phyloP scores from a whole-genome alignment of 1,140 invertebrate species.

The Dinoponera quadriceps region DNA sequence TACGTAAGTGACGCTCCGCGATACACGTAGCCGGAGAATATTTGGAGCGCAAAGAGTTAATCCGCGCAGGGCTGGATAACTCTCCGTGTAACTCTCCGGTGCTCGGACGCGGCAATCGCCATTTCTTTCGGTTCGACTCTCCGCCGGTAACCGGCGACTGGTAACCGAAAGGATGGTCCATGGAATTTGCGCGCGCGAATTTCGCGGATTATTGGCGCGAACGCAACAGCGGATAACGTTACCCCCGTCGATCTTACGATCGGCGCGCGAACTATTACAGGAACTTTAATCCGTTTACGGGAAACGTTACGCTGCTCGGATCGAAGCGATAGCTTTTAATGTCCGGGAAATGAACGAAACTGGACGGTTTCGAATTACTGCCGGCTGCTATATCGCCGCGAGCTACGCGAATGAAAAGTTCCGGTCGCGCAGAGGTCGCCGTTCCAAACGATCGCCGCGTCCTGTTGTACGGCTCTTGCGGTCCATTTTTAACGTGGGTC shows the following conservation, averaged over 20 bases:
- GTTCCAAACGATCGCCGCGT: not conserved
- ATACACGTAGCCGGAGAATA: not conserved
- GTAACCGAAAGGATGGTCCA: no score
- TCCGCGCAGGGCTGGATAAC: not conserved
- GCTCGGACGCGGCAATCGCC: conserved; percentile 1
- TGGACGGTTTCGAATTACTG: conserved; percentile 30
- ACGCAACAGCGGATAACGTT: conserved; percentile 24
- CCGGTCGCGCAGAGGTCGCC: not conserved
- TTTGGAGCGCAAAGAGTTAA: not conserved
- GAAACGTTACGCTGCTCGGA: conserved; percentile 47
- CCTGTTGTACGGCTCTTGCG: conserved; percentile 10
- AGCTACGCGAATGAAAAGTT: conserved; percentile 24
- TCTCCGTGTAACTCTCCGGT: not conserved
- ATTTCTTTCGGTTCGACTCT: conserved; percentile 12
- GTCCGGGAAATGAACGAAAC: conserved; percentile 54
- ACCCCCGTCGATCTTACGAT: conserved; percentile 41
- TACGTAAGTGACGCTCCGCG: no score
- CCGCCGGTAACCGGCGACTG: no score
- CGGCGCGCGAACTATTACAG: conserved; percentile 25
- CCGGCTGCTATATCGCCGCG: not conserved
- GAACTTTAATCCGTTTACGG: conserved; percentile 58
- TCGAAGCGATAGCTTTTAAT: conserved; percentile 61
- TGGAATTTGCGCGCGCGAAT: not conserved
- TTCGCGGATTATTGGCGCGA: conserved; percentile 31
- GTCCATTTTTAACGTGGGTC: conserved; percentile 24